These are phyloP conservation scores for Progne subis DNA, from an alignment of 2,113 vertebrate genomes.

Conservation along the genomic window DNA sequence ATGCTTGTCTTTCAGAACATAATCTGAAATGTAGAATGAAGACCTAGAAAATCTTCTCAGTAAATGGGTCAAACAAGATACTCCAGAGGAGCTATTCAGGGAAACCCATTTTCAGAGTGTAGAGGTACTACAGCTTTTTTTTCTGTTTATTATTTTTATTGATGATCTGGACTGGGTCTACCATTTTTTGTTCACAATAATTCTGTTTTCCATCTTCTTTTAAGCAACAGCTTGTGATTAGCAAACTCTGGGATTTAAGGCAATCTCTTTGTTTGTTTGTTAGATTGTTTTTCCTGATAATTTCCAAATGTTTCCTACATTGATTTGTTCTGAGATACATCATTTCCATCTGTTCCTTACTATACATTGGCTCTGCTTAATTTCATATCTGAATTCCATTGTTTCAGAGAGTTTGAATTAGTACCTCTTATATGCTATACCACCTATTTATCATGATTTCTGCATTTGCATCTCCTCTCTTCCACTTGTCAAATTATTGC, in stretches of 20 bases:
- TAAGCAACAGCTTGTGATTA: not conserved
- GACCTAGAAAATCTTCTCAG: not conserved
- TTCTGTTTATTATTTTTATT: not conserved
- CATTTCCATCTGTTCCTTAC: conserved; percentile 8
- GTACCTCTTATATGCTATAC: not conserved
- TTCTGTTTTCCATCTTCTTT: not conserved
- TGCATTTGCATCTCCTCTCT: not conserved
- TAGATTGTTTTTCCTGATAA: conserved; percentile 35
- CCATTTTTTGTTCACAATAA: not conserved
- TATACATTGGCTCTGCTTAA: not conserved
- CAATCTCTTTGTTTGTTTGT: conserved; percentile 7
- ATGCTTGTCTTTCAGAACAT: not conserved
- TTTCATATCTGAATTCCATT: not conserved
- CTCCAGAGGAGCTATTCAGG: not conserved
- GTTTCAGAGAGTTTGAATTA: not conserved
- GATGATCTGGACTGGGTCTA: not conserved
- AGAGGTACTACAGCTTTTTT: not conserved
- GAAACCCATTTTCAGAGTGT: not conserved
- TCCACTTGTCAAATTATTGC: not conserved
- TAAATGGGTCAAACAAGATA: not conserved
- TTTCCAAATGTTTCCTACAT: conserved; percentile 23
- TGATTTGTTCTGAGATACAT: not conserved
- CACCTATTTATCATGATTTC: not conserved
- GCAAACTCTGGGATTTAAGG: not conserved
- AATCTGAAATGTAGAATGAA: not conserved